Evolutionary conservation across 2,888 invertebrate genomes (phyloP).

Genomic region (Agrilus biguttatus): DNA sequence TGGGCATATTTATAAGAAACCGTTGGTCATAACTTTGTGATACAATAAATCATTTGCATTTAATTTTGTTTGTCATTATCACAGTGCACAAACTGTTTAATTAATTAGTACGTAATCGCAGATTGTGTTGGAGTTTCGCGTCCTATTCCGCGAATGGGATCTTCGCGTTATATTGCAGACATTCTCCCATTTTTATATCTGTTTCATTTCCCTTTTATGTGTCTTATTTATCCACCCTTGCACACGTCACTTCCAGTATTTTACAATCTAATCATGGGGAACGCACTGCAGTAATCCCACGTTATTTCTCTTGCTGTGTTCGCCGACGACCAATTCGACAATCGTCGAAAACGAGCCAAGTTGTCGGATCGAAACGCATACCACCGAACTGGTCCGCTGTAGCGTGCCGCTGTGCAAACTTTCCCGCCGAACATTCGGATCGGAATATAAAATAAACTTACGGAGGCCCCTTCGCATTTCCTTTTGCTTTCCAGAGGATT

Average conservation of each 20-base stretch:
- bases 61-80: too few species aligned
- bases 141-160: too few species aligned
- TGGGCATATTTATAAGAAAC: too few species aligned
- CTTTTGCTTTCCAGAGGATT: constrained; percentile 26
- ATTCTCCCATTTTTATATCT: constrained; percentile 35
- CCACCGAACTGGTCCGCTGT: constrained; percentile 13
- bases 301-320: constrained; percentile 35
- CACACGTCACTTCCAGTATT: constrained; percentile 38
- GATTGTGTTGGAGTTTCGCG: too few species aligned
- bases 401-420: constrained; percentile 20
- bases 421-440: constrained; percentile 29
- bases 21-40: too few species aligned
- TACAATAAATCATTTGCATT: too few species aligned
- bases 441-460: constrained; percentile 34
- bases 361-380: constrained; percentile 2
- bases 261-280: constrained; percentile 40
- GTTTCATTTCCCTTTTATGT: constrained; percentile 36
- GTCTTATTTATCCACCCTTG: constrained; percentile 36
- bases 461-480: constrained; percentile 26
- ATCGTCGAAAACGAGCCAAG: constrained; percentile 6
- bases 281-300: constrained; percentile 36
- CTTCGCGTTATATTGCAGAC: constrained; percentile 22
- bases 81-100: too few species aligned
- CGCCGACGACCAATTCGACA: constrained; percentile 18
- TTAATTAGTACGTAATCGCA: too few species aligned